Evolutionary conservation across 1,140 invertebrate species (phyloP).

Genomic region (Nylanderia fulva): DNA sequence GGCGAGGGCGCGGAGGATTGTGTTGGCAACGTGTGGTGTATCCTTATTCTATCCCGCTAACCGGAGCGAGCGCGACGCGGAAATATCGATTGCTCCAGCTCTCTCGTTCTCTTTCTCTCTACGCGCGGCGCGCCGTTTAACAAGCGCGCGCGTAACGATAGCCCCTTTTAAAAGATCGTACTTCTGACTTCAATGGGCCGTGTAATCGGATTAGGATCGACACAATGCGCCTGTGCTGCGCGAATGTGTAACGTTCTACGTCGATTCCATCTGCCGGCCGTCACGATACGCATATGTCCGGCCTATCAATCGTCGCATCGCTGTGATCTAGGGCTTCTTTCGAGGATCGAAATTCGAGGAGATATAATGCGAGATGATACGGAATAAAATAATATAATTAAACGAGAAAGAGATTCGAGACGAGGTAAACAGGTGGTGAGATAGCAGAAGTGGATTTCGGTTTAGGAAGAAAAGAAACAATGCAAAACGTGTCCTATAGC

Average conservation of each 20-base stretch:
- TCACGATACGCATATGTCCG: conserved; percentile 52
- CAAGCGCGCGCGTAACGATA: conserved; percentile 79
- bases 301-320: conserved; percentile 1
- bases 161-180: conserved; percentile 85
- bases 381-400: not conserved
- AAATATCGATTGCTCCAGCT: conserved; percentile 80
- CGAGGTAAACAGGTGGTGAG: not conserved
- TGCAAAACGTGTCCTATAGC: too few relatives aligned
- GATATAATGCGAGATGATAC: not conserved
- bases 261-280: conserved; percentile 81
- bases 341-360: not conserved
- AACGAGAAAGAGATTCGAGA: not conserved
- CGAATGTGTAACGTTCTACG: conserved; percentile 75
- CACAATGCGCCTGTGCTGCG: conserved; percentile 73
- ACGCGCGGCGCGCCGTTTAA: conserved; percentile 77
- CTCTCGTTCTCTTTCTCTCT: conserved; percentile 22
- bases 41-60: conserved; percentile 52
- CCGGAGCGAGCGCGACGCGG: conserved; percentile 64
- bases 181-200: conserved; percentile 85
- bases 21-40: conserved; percentile 61
- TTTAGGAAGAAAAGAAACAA: not conserved
- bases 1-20: conserved; percentile 55
- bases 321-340: not conserved
- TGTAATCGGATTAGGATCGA: conserved; percentile 85
- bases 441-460: not conserved